Evolutionary conservation across 2,888 invertebrate species (phyloP).

Genomic region (Drosophila quasianomalipes): DNA sequence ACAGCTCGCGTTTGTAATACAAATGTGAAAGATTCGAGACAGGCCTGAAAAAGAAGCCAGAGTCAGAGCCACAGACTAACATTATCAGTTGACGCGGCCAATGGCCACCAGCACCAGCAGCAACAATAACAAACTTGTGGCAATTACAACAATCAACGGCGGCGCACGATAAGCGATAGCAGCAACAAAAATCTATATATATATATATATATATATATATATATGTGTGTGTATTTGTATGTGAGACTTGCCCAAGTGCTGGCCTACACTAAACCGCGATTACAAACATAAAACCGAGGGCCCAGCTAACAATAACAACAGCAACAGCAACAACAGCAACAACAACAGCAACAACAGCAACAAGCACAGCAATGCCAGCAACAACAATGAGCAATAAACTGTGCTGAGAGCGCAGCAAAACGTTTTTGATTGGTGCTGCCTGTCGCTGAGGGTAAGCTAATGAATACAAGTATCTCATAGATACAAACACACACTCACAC

Average conservation of each 20-base stretch:
- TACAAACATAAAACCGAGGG: constrained; percentile 51
- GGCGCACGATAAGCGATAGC: constrained; percentile 59
- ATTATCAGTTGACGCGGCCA: constrained; percentile 56
- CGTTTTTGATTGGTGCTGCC: constrained; percentile 62
- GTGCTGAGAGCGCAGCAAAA: constrained; percentile 44
- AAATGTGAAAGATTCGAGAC: constrained; percentile 39
- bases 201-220: neutral
- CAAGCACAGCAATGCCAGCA: constrained; percentile 17
- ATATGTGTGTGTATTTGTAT: neutral
- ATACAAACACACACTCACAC: constrained; percentile 29
- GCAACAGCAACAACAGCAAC: neutral
- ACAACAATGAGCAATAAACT: constrained; percentile 53
- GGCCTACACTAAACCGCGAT: constrained; percentile 71
- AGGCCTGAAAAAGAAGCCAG: constrained; percentile 39
- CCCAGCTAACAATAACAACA: constrained; percentile 41
- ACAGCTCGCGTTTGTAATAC: constrained; percentile 22
- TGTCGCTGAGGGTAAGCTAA: constrained; percentile 56
- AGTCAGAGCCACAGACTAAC: constrained; percentile 1
- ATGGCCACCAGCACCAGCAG: constrained; percentile 41
- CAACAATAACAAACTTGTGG: constrained; percentile 42
- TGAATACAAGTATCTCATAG: constrained; percentile 68
- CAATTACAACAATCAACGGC: constrained; percentile 71
- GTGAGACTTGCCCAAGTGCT: constrained; percentile 44
- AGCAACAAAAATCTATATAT: constrained; percentile 26
- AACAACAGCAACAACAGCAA: constrained; percentile 7